Percentiles rank a stretch among this genome's conserved stretches.
Evolutionary conservation across 2,113 vertebrate species (phyloP).

Genomic region (Sitta europaea): DNA sequence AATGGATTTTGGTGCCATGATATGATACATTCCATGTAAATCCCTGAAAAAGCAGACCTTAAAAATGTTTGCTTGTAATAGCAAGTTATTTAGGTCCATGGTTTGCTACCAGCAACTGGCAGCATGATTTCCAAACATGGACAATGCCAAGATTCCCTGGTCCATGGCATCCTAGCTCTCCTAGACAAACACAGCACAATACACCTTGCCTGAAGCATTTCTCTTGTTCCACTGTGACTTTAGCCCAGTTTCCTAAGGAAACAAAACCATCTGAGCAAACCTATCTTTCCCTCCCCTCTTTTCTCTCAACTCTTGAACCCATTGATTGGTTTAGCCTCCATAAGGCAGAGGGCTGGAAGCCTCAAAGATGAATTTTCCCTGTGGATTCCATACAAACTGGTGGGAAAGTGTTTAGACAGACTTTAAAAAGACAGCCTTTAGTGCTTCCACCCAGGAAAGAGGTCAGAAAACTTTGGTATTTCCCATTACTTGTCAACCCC

Average conservation of each 20-base stretch:
- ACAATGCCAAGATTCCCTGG: not conserved
- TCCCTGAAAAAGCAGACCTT: not conserved
- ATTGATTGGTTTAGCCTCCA: not conserved
- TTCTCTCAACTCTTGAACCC: not conserved
- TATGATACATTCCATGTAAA: not conserved
- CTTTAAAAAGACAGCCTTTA: not conserved
- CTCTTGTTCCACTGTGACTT: not conserved
- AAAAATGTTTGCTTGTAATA: not conserved
- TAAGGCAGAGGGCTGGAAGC: not conserved
- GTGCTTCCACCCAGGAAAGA: not conserved
- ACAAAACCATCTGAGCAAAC: not conserved
- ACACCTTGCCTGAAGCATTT: not conserved
- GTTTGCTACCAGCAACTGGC: not conserved
- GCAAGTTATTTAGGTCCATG: not conserved
- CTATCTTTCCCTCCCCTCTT: not conserved
- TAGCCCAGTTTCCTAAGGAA: not conserved
- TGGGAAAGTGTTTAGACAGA: not conserved
- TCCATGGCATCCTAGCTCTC: not conserved
- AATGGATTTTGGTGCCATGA: not conserved
- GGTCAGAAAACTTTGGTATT: not conserved
- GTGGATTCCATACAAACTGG: not conserved
- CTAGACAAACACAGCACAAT: not conserved
- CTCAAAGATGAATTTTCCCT: not conserved
- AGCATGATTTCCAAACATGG: not conserved
- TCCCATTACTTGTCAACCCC: not conserved